Evolutionary conservation across 2,797 vertebrate species (phyloP), one percentile per base, ranked within the genome.

Genomic region (Cossypha niveicapilla): DNA sequence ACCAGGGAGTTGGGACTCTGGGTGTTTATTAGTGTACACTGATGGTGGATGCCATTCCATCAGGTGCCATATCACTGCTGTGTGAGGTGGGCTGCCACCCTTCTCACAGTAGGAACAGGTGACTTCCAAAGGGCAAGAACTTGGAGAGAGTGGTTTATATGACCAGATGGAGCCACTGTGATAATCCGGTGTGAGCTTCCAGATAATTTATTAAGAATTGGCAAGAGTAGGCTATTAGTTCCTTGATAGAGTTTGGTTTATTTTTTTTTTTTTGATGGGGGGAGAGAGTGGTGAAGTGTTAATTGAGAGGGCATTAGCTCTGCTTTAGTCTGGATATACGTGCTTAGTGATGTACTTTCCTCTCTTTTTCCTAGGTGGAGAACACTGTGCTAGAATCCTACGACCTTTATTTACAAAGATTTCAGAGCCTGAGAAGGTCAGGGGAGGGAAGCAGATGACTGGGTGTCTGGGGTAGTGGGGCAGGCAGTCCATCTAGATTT

Each of bases 141-240:
- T 73, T 81, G 58, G 21, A 54, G 18, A 72, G n/a, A 54, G 25
- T 1, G 4, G 11, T 50, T 81, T 83, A 47, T 62, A 41, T 41
- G 48, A 66, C 86, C 83, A 93, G 77, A 86, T 88, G 80, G 77
- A 84, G 41, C 21, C 45, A 45, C 56, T 73, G 42, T 58, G 45
- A 67, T 92, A 79, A 84, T 93, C 47, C 92, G 44, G 48, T 86
- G 42, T 62, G 48, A 76, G 25, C 39, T 92, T 70, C 39, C 60
- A 92, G 80, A 88, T 66, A 79, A 73, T 79, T 78, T 75, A 81
- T 70, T 81, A 84, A 56, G 90, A 90, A 90, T 66, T 93, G 94
- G 82, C 88, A 91, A 68, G 39, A 68, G 28, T 12, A 56, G 25
- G 10, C 68, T 7, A 4, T 78, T 78, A 58, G 39, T 68, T 88